Percentiles rank a stretch among this genome's conserved stretches.
Conservation (phyloP, 2,888 invertebrate genomes). For the Lepidonotus clava region DNA sequence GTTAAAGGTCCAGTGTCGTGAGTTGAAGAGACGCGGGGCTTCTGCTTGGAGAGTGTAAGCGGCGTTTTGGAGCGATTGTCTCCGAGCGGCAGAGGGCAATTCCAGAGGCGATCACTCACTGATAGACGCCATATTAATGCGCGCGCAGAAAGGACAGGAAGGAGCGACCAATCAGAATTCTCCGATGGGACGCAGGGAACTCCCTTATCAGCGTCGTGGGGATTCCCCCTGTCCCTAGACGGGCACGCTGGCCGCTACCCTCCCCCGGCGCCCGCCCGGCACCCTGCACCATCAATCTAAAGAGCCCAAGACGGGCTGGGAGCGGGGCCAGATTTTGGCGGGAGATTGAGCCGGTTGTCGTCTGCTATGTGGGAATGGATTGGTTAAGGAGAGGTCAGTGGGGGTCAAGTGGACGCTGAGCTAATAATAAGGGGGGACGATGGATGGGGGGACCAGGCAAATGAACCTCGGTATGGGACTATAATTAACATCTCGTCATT, state of each 20-base stretch:
- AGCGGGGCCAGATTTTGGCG: conserved; percentile 31
- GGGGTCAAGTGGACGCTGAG: conserved; percentile 17
- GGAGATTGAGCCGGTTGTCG: neutral
- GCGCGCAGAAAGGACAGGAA: conserved; percentile 50
- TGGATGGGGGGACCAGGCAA: too few species aligned
- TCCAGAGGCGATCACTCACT: conserved; percentile 17
- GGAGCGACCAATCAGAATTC: conserved; percentile 34
- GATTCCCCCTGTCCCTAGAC: neutral
- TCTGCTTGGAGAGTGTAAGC: conserved; percentile 46
- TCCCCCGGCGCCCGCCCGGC: conserved; percentile 8
- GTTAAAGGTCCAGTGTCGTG: neutral
- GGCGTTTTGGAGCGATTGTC: neutral
- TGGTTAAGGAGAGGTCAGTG: conserved; percentile 25
- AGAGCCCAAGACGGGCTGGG: neutral
- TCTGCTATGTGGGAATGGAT: conserved; percentile 33
- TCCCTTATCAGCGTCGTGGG: too few species aligned
- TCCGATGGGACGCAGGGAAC: neutral
- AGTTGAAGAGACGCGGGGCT: too few species aligned
- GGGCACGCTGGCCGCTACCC: neutral
- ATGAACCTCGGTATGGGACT: neutral
- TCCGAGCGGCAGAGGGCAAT: conserved; percentile 4
- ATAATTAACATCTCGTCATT: neutral
- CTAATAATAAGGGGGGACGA: neutral
- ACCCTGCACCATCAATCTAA: conserved; percentile 34
- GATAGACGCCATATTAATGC: conserved; percentile 46